Evolutionary conservation across 37 sponge, comb jelly and placozoan genomes (phyloP), one percentile per base, ranked within the genome.

Genomic region (Amphimedon queenslandica): DNA sequence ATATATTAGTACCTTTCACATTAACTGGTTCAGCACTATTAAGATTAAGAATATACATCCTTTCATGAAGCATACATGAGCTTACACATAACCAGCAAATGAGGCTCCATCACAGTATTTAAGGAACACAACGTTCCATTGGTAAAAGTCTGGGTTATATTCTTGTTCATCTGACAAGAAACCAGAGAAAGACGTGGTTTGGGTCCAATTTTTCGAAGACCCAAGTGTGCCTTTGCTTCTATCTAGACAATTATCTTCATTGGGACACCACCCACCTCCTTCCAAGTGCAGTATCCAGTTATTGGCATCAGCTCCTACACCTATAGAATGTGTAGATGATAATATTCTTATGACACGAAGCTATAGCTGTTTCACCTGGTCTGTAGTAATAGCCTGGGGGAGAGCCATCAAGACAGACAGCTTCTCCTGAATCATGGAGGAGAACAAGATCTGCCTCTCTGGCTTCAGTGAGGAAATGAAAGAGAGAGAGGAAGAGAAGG

Each of bases 91-190:
- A 3, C 89, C 82, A 37, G 93, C 70, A 60, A 92, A 92, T 0
- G 93, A 92, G 1, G 78, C 85, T 37, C 93, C 93, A 79, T 92
- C 93, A 80, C 93, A 92, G 75, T 92, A 92, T 42, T 40, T 73
- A n/a, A 92, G 30, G 39, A 47, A 92, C 23, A 77, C 85, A n/a
- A 92, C 67, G 29, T 82, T 84, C 84, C 86, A 92, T 65, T 84
- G 40, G 47, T 75, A 78, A 73, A 88, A 92, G 37, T 80, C 75
- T 10, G 88, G 88, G 55, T 92, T 92, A 53, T 56, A 61, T 4
- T 37, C 27, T 4, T 32, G 2, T 51, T 88, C 72, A 43, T 74
- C 72, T 18, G 87, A 83, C 4, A 92, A 66, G 25, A 92, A 71
- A 0, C 89, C 93, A 42, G 21, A 11, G 13, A 47, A 47, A 18